A percentile compares a stretch with the other conserved stretches of the same genome.
Evolutionary conservation across 2,888 invertebrate genomes (phyloP).

Genomic region (Dromius quadrimaculatus): DNA sequence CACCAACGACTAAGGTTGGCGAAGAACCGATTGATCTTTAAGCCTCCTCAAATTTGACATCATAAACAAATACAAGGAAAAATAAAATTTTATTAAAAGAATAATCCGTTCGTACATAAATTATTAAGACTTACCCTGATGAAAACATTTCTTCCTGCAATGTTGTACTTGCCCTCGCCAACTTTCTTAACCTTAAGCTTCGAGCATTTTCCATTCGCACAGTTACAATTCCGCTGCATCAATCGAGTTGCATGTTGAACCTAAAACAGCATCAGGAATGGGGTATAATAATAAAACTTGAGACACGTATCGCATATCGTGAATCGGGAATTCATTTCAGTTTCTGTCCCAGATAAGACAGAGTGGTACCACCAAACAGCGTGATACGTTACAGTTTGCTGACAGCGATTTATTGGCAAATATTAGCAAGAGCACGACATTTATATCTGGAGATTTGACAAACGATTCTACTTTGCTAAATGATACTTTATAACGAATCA

Average conservation of each 20-base stretch:
- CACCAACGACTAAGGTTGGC: too few species aligned
- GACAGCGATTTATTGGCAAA: constrained; percentile 26
- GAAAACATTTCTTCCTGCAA: constrained; percentile 88
- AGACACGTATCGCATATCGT: constrained; percentile 31
- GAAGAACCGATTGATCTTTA: too few species aligned
- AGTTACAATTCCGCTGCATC: constrained; percentile 81
- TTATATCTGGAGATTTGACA: constrained; percentile 31
- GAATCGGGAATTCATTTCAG: constrained; percentile 4
- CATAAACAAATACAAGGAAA: too few species aligned
- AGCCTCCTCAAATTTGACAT: too few species aligned
- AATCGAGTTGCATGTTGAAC: constrained; percentile 79
- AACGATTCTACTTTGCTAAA: constrained; percentile 5
- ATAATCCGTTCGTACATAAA: too few species aligned
- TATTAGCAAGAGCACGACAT: constrained; percentile 27
- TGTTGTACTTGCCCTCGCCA: constrained; percentile 88
- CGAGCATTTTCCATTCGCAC: constrained; percentile 77
- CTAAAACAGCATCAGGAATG: constrained; percentile 61
- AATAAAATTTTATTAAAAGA: too few species aligned
- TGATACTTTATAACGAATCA: constrained; percentile 15
- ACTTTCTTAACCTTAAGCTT: constrained; percentile 83
- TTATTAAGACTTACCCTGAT: constrained; percentile 89
- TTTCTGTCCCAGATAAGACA: constrained; percentile 35
- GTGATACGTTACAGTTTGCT: constrained; percentile 33
- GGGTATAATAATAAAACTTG: constrained; percentile 38
- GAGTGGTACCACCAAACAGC: constrained; percentile 39